Evolutionary conservation across 2,113 vertebrate genomes (phyloP), one percentile per base, ranked within the genome.

Genomic region (Ceyx melanurus): DNA sequence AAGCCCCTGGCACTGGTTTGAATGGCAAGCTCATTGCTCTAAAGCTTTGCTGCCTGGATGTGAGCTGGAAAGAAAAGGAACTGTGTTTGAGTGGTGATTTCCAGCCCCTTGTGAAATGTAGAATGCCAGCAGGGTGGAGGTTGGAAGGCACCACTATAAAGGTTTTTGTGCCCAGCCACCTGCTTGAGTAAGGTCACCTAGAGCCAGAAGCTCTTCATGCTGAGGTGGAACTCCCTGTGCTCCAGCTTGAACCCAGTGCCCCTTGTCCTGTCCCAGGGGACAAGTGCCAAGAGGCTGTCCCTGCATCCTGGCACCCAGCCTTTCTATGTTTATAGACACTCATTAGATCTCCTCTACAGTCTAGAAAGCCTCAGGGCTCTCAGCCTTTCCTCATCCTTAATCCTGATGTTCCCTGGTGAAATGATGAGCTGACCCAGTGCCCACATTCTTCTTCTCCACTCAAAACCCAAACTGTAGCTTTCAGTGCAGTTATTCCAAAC

Each of bases 21-120:
- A 11, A 23, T 14, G 61, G 37, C 37, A 37, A 37, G 37, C 37
- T 37, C 37, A 37, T 11, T 37, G 37, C 37, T 10, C 37, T 37
- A 37, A 37, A 37, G 37, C 37, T 37, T 37, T 37, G 37, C 37
- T 37, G 23, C 40, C 72, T 77, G 73, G 56, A 4, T 64, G 1
- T 40, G 65, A 85, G 28, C 43, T 88, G 54, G 66, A 57, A 42
- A 3, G 51, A 54, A 45, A 77, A 60, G 37, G 13, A 6, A 76
- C 7, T 4, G 8, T 0, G 1, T 29, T 5, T 25, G 3, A 5
- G 11, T 20, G 21, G 4, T n/a, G 20, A 35, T 73, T 70, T 54
- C 33, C 50, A 70, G 16, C n/a, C 53, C 0, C 22, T 50, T 51
- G 40, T 37, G 64, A 48, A 42, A 57, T 53, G 7, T 1, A 1